These are phyloP conservation scores for Aldrovandia affinis DNA, from an alignment of 2,797 vertebrate genomes.

Conservation along the genomic window DNA sequence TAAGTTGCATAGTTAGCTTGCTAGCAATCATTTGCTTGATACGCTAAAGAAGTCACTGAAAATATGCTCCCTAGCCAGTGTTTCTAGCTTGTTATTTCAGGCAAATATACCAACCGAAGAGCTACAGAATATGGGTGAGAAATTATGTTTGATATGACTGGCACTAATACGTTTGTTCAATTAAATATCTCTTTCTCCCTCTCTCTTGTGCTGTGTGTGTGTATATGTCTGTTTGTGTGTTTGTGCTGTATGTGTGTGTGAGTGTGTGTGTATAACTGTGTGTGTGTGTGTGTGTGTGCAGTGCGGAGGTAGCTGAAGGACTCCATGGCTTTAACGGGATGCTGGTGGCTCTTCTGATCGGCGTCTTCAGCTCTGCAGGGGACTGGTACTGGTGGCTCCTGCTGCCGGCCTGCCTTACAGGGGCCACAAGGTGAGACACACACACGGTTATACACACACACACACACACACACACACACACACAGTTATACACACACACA, in stretches of 20 bases:
- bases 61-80: no score
- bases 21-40: no score
- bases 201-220: not conserved
- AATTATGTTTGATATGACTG: no score
- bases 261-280: not conserved
- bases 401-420: constrained; percentile 65
- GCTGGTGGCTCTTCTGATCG: constrained; percentile 75
- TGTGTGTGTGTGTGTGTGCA: constrained; percentile 41
- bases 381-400: constrained; percentile 79
- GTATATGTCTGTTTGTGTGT: not conserved
- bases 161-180: no score
- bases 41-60: no score
- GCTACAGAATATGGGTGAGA: no score
- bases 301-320: constrained; percentile 63
- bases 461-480: not conserved
- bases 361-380: constrained; percentile 68
- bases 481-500: not conserved
- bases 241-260: not conserved
- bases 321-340: constrained; percentile 73
- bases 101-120: no score
- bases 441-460: not conserved
- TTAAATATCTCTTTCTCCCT: no score
- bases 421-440: constrained; percentile 63
- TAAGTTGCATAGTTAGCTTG: no score
- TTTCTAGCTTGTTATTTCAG: no score